These are phyloP conservation scores for Podarcis lilfordi DNA, from an alignment of 2,797 vertebrate species.

Conservation along the genomic window DNA sequence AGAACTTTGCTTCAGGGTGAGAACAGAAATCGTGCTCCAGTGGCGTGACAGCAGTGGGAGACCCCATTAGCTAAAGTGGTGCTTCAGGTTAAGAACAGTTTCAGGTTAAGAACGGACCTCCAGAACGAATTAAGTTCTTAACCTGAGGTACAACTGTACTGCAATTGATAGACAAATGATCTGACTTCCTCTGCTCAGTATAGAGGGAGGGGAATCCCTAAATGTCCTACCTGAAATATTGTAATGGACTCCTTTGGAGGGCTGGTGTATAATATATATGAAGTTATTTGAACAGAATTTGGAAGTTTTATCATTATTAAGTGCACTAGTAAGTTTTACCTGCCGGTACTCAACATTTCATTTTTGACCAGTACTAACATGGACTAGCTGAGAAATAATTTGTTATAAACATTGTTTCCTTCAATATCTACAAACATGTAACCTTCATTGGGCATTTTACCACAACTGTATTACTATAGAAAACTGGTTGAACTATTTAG, in stretches of 20 bases:
- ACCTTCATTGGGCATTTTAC: neutral
- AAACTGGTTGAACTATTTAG: neutral
- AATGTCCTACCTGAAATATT: neutral
- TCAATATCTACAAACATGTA: conserved; percentile 37
- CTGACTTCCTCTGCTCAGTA: too few species aligned
- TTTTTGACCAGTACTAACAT: neutral
- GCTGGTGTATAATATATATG: neutral
- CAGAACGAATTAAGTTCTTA: too few species aligned
- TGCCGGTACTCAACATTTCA: conserved; percentile 3
- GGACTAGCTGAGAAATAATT: neutral
- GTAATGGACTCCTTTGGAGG: neutral
- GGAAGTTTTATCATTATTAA: neutral
- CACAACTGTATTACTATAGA: neutral
- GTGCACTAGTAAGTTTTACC: neutral
- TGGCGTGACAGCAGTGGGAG: too few species aligned
- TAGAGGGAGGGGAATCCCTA: too few species aligned
- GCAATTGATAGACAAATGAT: too few species aligned
- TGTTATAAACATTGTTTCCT: conserved; percentile 38
- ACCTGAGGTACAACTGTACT: too few species aligned
- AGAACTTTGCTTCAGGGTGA: too few species aligned
- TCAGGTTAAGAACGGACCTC: too few species aligned
- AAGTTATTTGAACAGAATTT: neutral
- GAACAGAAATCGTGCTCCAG: too few species aligned
- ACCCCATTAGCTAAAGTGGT: too few species aligned
- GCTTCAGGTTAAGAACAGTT: too few species aligned